A percentile compares a stretch with the other conserved stretches of the same genome.
Evolutionary conservation across 2,888 invertebrate genomes (phyloP).

Genomic region (Drosophila lutescens): DNA sequence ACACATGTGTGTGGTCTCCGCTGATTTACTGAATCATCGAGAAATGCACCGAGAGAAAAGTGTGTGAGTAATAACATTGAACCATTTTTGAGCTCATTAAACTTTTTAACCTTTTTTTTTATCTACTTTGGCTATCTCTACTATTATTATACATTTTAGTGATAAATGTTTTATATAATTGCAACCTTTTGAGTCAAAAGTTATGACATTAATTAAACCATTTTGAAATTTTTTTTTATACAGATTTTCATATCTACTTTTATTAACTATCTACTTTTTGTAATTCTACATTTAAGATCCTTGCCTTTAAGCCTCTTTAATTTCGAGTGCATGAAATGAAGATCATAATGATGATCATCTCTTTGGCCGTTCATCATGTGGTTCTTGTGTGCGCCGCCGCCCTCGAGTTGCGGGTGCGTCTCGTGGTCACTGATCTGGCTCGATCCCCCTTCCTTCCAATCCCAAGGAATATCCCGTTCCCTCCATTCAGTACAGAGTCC

Average conservation of each 20-base stretch:
- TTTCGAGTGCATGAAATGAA: constrained; percentile 10
- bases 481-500: constrained; percentile 25
- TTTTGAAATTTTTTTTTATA: too few species aligned
- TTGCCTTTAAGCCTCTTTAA: too few species aligned
- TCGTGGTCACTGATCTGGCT: constrained; percentile 68
- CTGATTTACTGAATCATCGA: constrained; percentile 77
- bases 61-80: background rate
- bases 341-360: constrained; percentile 29
- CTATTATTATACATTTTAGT: too few species aligned
- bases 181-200: too few species aligned
- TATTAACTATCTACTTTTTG: too few species aligned
- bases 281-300: background rate
- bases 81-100: too few species aligned
- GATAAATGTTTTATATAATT: too few species aligned
- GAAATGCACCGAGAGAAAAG: constrained; percentile 10
- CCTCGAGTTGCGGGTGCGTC: constrained; percentile 70
- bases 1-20: constrained; percentile 65
- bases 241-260: too few species aligned
- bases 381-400: constrained; percentile 66
- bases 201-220: too few species aligned
- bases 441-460: constrained; percentile 14
- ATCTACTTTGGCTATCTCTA: too few species aligned
- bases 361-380: constrained; percentile 51
- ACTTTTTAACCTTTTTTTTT: too few species aligned
- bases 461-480: constrained; percentile 1